Base-by-base conservation (phyloP, 2,888 invertebrate genomes). In the Tanypteryx hageni region DNA sequence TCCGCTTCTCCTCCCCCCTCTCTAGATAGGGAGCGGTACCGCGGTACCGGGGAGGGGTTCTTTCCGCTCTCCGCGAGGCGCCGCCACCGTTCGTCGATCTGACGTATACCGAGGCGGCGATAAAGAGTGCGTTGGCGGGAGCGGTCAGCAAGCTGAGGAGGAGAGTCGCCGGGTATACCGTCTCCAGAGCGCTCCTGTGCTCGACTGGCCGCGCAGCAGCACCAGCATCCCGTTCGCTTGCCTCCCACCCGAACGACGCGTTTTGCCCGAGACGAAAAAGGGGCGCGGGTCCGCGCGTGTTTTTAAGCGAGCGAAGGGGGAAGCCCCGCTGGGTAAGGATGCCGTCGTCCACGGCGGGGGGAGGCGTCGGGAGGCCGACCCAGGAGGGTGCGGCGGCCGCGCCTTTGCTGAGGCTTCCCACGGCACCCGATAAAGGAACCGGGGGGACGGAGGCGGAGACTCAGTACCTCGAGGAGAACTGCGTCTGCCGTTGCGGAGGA, bases 351-450 rank as follows among this genome's bases (percentile, higher is more conserved):
- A 44, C 89, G 89, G 89, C 64, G 64, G 89, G 89, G 64, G 89
- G 64, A 11, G 89, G 64, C 18, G 89, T 61, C 31, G 89, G 61
- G 89, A 58, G 89, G 89, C 89, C 89, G n/a, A 64, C 31, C 31
- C 64, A 89, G 68, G 89, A 64, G 89, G 89, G 89, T 56, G 64
- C 89, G 56, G 89, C 89, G 68, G 89, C 64, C 44, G 64, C 89
- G 89, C 89, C 89, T 89, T 89, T 89, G 89, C 89, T 89, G 89
- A 89, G 89, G 89, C 89, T 89, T 89, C 89, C 89, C 89, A 89
- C 89, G 83, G 18, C 83, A 10, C 83, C 83, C 61, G 89, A 89
- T 89, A 89, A 89, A 89, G 89, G 89, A 44, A n/a, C 89, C 44
- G 89, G 64, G 89, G 89, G 89, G n/a, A 56, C 61, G 61, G 64